Evolutionary conservation across 2,797 vertebrate species (phyloP).

Genomic region (Gymnodraco acuticeps): DNA sequence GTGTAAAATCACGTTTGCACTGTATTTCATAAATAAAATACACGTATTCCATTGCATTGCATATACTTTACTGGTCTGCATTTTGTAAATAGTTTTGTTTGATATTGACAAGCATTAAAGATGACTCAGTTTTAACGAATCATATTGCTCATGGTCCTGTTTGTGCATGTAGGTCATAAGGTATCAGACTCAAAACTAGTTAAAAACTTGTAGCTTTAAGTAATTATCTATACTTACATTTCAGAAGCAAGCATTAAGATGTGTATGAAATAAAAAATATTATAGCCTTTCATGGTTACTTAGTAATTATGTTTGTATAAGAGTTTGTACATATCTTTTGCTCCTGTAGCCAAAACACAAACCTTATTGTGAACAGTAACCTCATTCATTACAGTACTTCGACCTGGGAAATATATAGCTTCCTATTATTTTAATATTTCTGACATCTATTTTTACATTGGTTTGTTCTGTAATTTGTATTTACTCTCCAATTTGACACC

Average conservation of each 20-base stretch:
- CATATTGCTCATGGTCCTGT: too few species aligned
- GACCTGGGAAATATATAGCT: not conserved
- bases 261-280: not conserved
- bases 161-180: too few species aligned
- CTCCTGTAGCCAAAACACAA: not conserved
- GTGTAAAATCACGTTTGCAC: too few species aligned
- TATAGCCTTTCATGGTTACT: too few species aligned
- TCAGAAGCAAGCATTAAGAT: not conserved
- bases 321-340: not conserved
- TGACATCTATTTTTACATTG: not conserved
- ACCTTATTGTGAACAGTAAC: not conserved
- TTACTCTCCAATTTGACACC: not conserved
- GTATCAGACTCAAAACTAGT: too few species aligned
- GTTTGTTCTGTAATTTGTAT: not conserved
- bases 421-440: not conserved
- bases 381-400: not conserved
- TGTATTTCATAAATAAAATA: too few species aligned
- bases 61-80: too few species aligned
- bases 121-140: too few species aligned
- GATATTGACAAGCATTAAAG: too few species aligned
- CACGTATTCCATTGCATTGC: too few species aligned
- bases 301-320: not conserved
- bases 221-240: not conserved
- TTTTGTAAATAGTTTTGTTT: too few species aligned
- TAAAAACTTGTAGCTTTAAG: too few species aligned